phyloP scores from a whole-genome alignment of 2,113 vertebrate species.

The Erpornis zantholeuca region DNA sequence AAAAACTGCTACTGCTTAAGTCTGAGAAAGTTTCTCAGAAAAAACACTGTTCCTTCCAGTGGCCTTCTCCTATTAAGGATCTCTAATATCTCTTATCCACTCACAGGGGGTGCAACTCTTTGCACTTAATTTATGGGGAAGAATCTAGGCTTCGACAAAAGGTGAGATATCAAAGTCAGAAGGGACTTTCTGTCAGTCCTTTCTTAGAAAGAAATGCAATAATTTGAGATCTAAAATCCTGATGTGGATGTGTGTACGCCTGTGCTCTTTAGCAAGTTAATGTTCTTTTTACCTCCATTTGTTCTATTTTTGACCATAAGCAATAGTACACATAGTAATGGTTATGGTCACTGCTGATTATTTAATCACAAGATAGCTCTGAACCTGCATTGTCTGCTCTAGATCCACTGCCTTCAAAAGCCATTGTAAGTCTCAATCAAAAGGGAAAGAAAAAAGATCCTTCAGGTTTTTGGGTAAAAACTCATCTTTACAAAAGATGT shows the following conservation, averaged over 20 bases:
- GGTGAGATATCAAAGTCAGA: neutral
- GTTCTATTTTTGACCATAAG: neutral
- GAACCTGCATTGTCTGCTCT: neutral
- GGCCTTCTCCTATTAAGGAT: neutral
- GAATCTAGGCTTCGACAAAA: neutral
- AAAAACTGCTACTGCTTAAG: neutral
- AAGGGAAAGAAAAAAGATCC: neutral
- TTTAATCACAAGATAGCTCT: neutral
- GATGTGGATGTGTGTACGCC: neutral
- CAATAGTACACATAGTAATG: neutral
- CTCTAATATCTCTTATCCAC: neutral
- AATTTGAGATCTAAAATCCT: neutral
- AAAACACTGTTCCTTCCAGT: neutral
- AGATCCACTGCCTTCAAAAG: neutral
- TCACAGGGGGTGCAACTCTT: neutral
- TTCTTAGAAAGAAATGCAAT: neutral
- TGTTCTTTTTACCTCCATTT: neutral
- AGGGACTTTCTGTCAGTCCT: neutral
- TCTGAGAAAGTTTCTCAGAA: neutral
- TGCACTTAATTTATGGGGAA: neutral
- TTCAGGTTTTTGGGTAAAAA: neutral
- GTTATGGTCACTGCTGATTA: neutral
- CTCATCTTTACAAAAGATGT: neutral
- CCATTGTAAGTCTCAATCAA: neutral
- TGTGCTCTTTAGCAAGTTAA: neutral